Conservation (phyloP, 2,888 invertebrate genomes). For the Sabellastarte sp. region DNA sequence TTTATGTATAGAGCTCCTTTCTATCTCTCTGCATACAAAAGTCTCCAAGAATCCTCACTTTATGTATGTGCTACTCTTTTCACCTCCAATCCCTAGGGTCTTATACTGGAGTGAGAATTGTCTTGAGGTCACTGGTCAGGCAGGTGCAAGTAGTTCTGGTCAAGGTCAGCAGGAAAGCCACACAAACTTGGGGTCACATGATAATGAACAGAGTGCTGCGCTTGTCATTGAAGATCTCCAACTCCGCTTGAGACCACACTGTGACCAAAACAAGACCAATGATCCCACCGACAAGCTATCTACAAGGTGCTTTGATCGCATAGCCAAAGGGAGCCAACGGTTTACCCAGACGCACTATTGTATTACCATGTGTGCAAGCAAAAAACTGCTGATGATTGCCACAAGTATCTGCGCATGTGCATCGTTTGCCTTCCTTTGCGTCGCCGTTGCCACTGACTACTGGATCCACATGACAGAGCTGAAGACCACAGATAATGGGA, state of each 20-base stretch:
- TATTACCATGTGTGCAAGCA: constrained; percentile 40
- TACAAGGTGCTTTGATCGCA: too few species aligned
- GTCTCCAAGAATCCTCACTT: too few species aligned
- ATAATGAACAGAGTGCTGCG: too few species aligned
- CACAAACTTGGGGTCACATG: too few species aligned
- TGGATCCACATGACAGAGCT: constrained; percentile 54
- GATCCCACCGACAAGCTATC: neutral
- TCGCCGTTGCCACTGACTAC: constrained; percentile 58
- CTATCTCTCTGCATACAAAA: too few species aligned
- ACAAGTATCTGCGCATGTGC: constrained; percentile 58
- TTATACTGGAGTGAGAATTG: neutral
- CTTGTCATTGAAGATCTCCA: too few species aligned
- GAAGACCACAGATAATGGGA: too few species aligned
- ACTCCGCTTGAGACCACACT: too few species aligned
- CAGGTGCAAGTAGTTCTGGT: too few species aligned
- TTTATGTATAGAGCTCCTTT: too few species aligned
- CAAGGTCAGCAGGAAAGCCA: too few species aligned
- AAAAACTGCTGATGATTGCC: constrained; percentile 53
- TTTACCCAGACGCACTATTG: neutral
- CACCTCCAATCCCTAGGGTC: neutral
- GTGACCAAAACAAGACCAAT: neutral
- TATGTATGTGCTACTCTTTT: neutral
- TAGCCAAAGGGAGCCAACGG: too few species aligned
- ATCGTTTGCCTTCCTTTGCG: constrained; percentile 56
- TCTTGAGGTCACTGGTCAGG: neutral